These are phyloP conservation scores for Eremophila alpestris DNA, from an alignment of 2,797 vertebrate species.

Conservation along the genomic window DNA sequence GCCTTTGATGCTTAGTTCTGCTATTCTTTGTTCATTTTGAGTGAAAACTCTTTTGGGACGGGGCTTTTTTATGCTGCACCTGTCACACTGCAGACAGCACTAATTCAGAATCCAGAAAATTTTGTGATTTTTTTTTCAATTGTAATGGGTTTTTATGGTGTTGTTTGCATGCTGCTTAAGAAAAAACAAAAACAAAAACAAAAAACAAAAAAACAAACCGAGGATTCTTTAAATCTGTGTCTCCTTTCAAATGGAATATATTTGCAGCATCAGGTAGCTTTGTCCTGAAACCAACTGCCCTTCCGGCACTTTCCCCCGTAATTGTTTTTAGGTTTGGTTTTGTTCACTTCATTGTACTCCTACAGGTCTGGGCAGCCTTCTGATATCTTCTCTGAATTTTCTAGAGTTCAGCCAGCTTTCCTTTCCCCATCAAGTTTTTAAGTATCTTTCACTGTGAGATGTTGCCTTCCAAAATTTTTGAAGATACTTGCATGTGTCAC, in stretches of 20 bases:
- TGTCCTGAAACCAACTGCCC: neutral
- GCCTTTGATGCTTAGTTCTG: neutral
- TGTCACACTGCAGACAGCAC: neutral
- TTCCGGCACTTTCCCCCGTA: neutral
- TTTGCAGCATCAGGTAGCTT: neutral
- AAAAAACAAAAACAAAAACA: neutral
- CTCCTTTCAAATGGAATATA: neutral
- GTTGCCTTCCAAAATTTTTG: constrained; percentile 2
- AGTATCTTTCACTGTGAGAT: neutral
- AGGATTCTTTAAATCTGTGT: neutral
- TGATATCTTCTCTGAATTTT: neutral
- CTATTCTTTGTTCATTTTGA: neutral
- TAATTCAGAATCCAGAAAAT: neutral
- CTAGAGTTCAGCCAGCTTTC: neutral
- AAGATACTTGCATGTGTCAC: constrained; percentile 22
- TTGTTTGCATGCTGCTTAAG: neutral
- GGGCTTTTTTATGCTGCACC: neutral
- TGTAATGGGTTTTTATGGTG: neutral
- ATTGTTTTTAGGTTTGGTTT: neutral
- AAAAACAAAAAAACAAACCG: neutral
- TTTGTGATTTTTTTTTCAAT: neutral
- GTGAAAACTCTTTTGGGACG: neutral
- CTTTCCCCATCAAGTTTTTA: neutral
- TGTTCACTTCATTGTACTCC: neutral
- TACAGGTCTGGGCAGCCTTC: neutral